A percentile compares a stretch with the other conserved stretches of the same genome.
These are phyloP conservation scores for Panopea generosa DNA, from an alignment of 2,888 invertebrate species.

Conservation along the genomic window DNA sequence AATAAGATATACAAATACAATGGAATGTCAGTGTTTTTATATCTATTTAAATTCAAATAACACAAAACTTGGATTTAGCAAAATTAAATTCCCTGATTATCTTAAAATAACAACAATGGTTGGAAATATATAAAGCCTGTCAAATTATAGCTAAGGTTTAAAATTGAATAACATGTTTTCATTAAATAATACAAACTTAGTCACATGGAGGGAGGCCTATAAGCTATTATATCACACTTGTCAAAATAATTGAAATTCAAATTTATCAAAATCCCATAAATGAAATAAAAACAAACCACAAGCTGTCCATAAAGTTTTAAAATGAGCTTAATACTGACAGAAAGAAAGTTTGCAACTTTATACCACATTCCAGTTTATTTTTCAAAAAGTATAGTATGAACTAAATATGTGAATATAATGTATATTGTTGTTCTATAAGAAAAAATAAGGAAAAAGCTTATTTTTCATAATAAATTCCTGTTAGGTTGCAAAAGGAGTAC, in stretches of 20 bases:
- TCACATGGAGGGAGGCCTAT: slow-evolving; percentile 29
- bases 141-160: slow-evolving; percentile 41
- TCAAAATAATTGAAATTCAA: slow-evolving; percentile 51
- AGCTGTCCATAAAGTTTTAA: background rate
- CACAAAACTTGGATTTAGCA: slow-evolving; percentile 44
- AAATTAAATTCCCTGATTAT: slow-evolving; percentile 55
- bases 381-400: background rate
- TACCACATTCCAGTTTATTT: no score
- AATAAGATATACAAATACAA: slow-evolving; percentile 40
- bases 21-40: slow-evolving; percentile 47
- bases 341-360: no score
- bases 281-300: slow-evolving; percentile 39
- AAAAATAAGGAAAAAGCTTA: no score
- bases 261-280: slow-evolving; percentile 41
- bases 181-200: slow-evolving; percentile 38
- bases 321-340: no score
- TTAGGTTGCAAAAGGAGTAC: no score
- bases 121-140: slow-evolving; percentile 26
- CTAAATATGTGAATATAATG: background rate
- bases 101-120: slow-evolving; percentile 44
- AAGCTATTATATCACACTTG: slow-evolving; percentile 34
- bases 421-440: background rate
- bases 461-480: no score
- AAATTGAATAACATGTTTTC: slow-evolving; percentile 54
- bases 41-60: slow-evolving; percentile 57